Percentiles rank a stretch among this genome's conserved stretches.
Evolutionary conservation across 92 coral and sea anemone species (phyloP).

Genomic region (Epizoanthus fatuus): DNA sequence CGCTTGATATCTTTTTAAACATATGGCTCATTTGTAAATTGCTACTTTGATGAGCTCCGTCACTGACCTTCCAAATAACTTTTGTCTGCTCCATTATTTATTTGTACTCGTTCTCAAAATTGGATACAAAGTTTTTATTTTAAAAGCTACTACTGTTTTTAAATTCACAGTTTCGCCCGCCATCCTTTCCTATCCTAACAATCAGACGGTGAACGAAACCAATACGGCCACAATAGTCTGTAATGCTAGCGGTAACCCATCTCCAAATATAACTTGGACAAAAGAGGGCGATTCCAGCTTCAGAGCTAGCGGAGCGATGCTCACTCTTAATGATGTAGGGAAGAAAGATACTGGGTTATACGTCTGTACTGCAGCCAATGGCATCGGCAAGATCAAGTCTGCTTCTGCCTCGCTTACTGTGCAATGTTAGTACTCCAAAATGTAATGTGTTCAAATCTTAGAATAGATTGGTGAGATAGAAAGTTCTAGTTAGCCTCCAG

Average conservation of each 20-base stretch:
- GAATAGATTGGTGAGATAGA: too few relatives aligned
- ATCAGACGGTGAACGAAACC: constrained; percentile 55
- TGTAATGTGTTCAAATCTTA: background rate
- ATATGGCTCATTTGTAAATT: too few relatives aligned
- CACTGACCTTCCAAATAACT: too few relatives aligned
- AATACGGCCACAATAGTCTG: constrained; percentile 48
- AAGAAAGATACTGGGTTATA: constrained; percentile 38
- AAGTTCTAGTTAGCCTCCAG: too few relatives aligned
- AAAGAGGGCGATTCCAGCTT: constrained; percentile 17
- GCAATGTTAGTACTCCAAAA: constrained; percentile 42
- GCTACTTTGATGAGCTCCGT: too few relatives aligned
- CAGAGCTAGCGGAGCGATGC: background rate
- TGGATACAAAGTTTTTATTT: too few relatives aligned
- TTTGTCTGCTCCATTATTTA: too few relatives aligned
- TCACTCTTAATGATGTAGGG: background rate
- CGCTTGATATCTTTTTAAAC: too few relatives aligned
- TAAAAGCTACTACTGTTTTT: background rate
- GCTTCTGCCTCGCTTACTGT: constrained; percentile 28
- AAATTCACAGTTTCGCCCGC: constrained; percentile 8
- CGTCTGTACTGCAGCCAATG: constrained; percentile 56
- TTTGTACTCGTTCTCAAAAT: too few relatives aligned
- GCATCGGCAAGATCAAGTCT: constrained; percentile 36
- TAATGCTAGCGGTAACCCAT: constrained; percentile 69
- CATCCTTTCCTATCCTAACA: constrained; percentile 15
- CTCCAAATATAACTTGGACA: constrained; percentile 61